Evolutionary conservation across 1,140 invertebrate species (phyloP).

Genomic region (Nylanderia fulva): DNA sequence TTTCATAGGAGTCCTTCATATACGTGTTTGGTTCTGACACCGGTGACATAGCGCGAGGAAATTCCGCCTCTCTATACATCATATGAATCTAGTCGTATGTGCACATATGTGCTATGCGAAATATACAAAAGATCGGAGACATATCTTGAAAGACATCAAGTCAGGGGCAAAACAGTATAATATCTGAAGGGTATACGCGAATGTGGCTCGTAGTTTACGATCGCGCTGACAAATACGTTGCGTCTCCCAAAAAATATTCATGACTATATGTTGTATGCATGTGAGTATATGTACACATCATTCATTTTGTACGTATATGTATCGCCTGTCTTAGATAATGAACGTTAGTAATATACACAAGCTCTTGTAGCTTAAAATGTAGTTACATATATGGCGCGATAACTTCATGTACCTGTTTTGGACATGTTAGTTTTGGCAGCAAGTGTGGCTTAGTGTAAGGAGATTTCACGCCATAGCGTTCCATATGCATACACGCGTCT

Average conservation of each 20-base stretch:
- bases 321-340: neutral
- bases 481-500: constrained; percentile 44
- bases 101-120: neutral
- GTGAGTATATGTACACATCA: too few relatives aligned
- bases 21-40: constrained; percentile 66
- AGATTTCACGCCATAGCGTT: constrained; percentile 52
- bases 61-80: constrained; percentile 51
- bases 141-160: neutral
- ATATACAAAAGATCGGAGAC: neutral
- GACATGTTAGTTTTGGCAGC: constrained; percentile 48
- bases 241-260: neutral
- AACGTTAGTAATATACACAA: constrained; percentile 16
- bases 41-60: constrained; percentile 61
- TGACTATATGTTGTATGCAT: neutral
- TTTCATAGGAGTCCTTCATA: constrained; percentile 57
- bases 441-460: constrained; percentile 44
- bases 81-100: constrained; percentile 42
- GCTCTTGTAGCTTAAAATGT: constrained; percentile 37
- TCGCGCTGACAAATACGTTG: constrained; percentile 3
- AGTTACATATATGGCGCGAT: constrained; percentile 4
- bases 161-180: neutral
- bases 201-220: neutral
- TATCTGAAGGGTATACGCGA: neutral
- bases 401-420: constrained; percentile 17
- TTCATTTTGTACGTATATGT: too few relatives aligned